Conservation (phyloP, 2,888 invertebrate genomes). For the Drosophila peninsularis region DNA sequence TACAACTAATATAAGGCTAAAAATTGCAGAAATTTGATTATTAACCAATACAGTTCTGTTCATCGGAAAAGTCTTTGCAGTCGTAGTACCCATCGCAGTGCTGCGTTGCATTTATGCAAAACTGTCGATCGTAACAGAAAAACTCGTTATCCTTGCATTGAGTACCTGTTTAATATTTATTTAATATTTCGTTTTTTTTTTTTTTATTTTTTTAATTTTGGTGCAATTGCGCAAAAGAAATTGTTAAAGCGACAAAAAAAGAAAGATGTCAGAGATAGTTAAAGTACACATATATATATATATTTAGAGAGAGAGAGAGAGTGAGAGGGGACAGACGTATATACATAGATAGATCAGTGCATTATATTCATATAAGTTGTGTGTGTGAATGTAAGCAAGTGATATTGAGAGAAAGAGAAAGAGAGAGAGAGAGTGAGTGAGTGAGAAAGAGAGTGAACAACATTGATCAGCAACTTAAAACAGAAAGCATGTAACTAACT, state of each 20-base stretch:
- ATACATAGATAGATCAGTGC: constrained; percentile 13
- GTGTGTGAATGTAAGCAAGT: constrained; percentile 30
- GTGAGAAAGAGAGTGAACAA: constrained; percentile 6
- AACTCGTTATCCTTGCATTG: constrained; percentile 88
- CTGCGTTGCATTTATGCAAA: constrained; percentile 91
- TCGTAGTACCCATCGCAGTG: constrained; percentile 96
- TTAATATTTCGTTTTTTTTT: constrained; percentile 7
- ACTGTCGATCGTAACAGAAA: constrained; percentile 89
- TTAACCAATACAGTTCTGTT: constrained; percentile 92
- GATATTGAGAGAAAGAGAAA: constrained; percentile 3
- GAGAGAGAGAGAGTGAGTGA: constrained; percentile 11
- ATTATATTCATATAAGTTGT: constrained; percentile 12
- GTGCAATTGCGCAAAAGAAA: constrained; percentile 42
- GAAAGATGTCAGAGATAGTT: constrained; percentile 41
- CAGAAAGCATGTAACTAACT: constrained; percentile 7
- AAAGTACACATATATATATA: constrained; percentile 7
- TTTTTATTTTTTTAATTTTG: constrained; percentile 8
- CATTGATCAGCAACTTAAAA: constrained; percentile 32
- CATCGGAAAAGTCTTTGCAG: constrained; percentile 95
- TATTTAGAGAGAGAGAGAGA: constrained; percentile 4
- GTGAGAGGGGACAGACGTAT: constrained; percentile 15
- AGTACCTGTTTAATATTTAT: constrained; percentile 71
- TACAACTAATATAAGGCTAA: constrained; percentile 14
- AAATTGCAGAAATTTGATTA: constrained; percentile 47
- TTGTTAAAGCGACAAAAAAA: constrained; percentile 31